Evolutionary conservation across 2,113 vertebrate genomes (phyloP).

Genomic region (Excalfactoria chinensis): DNA sequence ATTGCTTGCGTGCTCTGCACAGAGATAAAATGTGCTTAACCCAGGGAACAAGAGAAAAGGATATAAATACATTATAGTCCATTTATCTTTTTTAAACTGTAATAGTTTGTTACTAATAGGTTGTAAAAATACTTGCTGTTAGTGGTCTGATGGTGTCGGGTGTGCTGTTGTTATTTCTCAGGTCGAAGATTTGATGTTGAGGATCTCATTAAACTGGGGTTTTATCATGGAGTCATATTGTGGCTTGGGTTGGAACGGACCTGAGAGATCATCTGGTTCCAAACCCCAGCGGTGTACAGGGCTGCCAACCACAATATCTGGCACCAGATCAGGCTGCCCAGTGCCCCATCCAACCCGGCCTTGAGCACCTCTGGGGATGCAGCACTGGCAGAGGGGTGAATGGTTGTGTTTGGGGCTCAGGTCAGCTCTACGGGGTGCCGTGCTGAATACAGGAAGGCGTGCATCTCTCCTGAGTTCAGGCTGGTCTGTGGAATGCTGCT

Average conservation of each 20-base stretch:
- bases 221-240: too few relatives aligned
- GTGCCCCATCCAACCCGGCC: too few relatives aligned
- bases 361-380: too few relatives aligned
- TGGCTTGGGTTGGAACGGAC: too few relatives aligned
- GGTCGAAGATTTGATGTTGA: not conserved
- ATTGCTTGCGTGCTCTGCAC: not conserved
- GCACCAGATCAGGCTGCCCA: too few relatives aligned
- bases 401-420: not conserved
- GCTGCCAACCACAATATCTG: too few relatives aligned
- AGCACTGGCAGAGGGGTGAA: not conserved
- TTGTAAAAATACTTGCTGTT: not conserved
- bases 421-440: not conserved
- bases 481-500: not conserved
- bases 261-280: too few relatives aligned
- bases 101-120: not conserved
- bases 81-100: conserved; percentile 1
- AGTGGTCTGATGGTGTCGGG: not conserved
- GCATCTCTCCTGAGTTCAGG: not conserved
- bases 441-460: not conserved
- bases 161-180: not conserved
- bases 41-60: not conserved
- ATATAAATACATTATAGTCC: not conserved
- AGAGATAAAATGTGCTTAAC: not conserved
- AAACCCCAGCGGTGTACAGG: too few relatives aligned
- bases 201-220: not conserved